Evolutionary conservation across 2,888 invertebrate genomes (phyloP), one percentile per base, ranked within the genome.

Genomic region (Achlya flavicornis): DNA sequence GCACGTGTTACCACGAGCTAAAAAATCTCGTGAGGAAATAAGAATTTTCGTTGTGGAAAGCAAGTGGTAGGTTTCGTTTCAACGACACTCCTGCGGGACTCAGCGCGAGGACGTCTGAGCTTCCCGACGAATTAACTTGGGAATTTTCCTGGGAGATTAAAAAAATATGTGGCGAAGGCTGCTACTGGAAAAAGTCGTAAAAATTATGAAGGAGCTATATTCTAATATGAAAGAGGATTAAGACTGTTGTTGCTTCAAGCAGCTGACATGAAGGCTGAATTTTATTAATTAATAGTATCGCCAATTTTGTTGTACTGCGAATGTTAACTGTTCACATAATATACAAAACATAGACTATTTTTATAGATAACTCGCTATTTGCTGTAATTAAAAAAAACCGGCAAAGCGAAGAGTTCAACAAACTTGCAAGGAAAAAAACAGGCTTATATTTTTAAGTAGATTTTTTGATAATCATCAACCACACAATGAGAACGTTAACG

Each of bases 71-170:
- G 67, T 67, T 67, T 68, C 63, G 35, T 59, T 16, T 59, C 58
- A 59, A 70, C 67, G 61, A 62, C 72, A 62, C 77, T 79, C 72
- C 70, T 65, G 65, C 65, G 79, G 74, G 76, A 69, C 73, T 62
- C 67, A 71, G 70, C 68, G 69, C 71, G 69, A 75, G 78, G 72
- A 72, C 72, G 69, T 75, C 76, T 80, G 68, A 71, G 72, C 70
- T 70, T 69, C 71, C 64, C 75, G 67, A 71, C 75, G 70, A 72
- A 74, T 74, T 74, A 68, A 74, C 67, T 64, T 64, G 71, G 62
- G 73, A 74, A 72, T 75, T 73, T 75, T 70, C 66, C 71, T 76
- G 69, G 67, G 53, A 53, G 53, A 53, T 53, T 53, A 71, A 64
- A 64, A 61, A 72, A 74, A 74, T 67, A 63, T 53, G 53, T 53